Evolutionary conservation across 2,113 vertebrate genomes (phyloP).

Genomic region (Lethenteron reissneri): DNA sequence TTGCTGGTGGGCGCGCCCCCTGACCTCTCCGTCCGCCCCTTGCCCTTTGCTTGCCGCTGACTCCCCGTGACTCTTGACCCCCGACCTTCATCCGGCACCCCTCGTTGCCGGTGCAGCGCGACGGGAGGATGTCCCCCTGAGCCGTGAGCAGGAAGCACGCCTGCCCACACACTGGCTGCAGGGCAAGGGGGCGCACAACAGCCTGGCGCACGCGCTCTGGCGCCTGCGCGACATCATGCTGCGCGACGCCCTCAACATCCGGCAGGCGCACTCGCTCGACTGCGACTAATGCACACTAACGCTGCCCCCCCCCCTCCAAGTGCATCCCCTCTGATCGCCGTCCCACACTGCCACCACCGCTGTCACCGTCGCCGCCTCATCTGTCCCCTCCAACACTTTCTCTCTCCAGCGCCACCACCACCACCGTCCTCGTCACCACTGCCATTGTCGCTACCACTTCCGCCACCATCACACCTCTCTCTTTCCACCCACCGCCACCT

Average conservation of each 20-base stretch:
- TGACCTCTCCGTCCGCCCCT: not conserved
- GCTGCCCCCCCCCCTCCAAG: no score
- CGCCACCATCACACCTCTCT: no score
- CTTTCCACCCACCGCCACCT: no score
- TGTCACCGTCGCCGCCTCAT: no score
- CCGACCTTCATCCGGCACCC: not conserved
- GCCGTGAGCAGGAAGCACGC: conserved; percentile 84
- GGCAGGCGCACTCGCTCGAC: conserved; percentile 25
- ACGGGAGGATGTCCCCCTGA: conserved; percentile 68
- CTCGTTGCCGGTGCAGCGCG: conserved; percentile 29
- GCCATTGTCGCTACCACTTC: no score
- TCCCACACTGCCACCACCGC: no score
- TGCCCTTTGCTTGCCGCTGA: not conserved
- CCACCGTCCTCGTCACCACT: no score
- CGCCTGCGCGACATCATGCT: conserved; percentile 90
- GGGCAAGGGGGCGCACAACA: conserved; percentile 88
- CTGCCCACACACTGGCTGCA: conserved; percentile 90
- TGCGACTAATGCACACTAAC: no score
- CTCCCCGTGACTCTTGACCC: not conserved
- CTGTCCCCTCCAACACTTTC: no score
- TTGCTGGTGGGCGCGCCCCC: not conserved
- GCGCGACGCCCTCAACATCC: conserved; percentile 73
- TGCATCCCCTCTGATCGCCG: no score
- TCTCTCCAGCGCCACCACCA: no score
- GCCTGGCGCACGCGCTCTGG: conserved; percentile 92